These are phyloP conservation scores for Venusia cambrica DNA, from an alignment of 2,888 invertebrate species.

Conservation along the genomic window DNA sequence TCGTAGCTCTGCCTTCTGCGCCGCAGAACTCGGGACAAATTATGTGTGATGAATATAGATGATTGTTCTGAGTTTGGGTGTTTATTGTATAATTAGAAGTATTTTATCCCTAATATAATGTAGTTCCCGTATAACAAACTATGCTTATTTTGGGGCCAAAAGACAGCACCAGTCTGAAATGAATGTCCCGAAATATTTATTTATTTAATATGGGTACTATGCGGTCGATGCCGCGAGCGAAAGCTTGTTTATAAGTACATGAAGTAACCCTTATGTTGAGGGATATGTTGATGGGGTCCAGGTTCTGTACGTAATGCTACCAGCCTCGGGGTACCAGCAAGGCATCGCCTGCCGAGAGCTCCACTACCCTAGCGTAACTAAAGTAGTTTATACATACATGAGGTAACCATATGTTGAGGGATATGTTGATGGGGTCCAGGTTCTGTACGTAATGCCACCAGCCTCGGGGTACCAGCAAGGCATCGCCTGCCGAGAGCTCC, in stretches of 20 bases:
- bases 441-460: conserved; percentile 99
- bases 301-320: conserved; percentile 98
- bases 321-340: conserved; percentile 89
- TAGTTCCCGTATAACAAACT: too few species aligned
- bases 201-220: too few species aligned
- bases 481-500: conserved; percentile 90
- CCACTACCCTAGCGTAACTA: conserved; percentile 78
- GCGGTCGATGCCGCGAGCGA: too few species aligned
- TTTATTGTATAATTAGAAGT: too few species aligned
- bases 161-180: too few species aligned
- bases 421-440: conserved; percentile 83
- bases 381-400: conserved; percentile 75
- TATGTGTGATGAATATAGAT: too few species aligned
- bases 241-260: conserved; percentile 75
- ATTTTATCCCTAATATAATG: too few species aligned
- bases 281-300: conserved; percentile 84
- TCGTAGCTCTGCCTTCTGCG: too few species aligned
- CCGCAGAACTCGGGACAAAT: too few species aligned
- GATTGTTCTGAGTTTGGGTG: too few species aligned
- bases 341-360: conserved; percentile 91
- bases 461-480: conserved; percentile 86
- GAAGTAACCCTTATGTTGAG: conserved; percentile 87
- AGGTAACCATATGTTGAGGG: conserved; percentile 87
- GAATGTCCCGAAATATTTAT: too few species aligned
- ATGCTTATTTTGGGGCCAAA: too few species aligned